Evolutionary conservation across 2,888 invertebrate genomes (phyloP).

Genomic region (Caenorhabditis afra): DNA sequence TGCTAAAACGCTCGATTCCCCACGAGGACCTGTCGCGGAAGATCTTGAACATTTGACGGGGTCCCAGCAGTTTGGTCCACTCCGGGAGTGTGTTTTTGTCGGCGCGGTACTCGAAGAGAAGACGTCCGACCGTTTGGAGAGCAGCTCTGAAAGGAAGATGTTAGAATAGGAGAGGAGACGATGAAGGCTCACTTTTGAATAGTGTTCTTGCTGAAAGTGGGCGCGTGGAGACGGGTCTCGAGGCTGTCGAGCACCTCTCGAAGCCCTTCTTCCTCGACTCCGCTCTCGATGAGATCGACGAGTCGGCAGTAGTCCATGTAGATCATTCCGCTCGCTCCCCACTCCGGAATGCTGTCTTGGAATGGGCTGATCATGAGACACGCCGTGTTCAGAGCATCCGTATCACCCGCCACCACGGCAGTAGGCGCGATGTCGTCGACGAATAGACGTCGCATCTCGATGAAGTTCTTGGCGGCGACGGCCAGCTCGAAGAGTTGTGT

Average conservation of each 20-base stretch:
- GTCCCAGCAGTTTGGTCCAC: slow-evolving; percentile 50
- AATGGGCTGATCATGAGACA: slow-evolving; percentile 57
- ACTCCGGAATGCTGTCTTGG: slow-evolving; percentile 59
- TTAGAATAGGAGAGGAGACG: no score
- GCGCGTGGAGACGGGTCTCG: slow-evolving; percentile 59
- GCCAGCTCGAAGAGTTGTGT: slow-evolving; percentile 59
- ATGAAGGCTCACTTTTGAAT: slow-evolving; percentile 23
- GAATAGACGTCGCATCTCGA: slow-evolving; percentile 59
- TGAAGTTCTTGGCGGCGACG: slow-evolving; percentile 43
- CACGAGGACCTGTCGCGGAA: slow-evolving; percentile 48
- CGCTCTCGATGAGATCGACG: slow-evolving; percentile 34
- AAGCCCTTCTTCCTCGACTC: slow-evolving; percentile 22
- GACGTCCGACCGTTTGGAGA: slow-evolving; percentile 55
- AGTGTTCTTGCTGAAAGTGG: slow-evolving; percentile 44
- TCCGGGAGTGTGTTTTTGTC: slow-evolving; percentile 32
- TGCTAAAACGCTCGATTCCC: slow-evolving; percentile 45
- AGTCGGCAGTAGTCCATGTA: slow-evolving; percentile 65
- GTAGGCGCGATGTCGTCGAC: slow-evolving; percentile 68
- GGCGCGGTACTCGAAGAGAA: slow-evolving; percentile 47
- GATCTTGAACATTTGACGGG: slow-evolving; percentile 48
- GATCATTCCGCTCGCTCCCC: slow-evolving; percentile 67
- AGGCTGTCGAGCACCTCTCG: slow-evolving; percentile 47
- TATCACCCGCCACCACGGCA: slow-evolving; percentile 60
- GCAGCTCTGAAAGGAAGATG: slow-evolving; percentile 40
- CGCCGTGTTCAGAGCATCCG: slow-evolving; percentile 47